Evolutionary conservation across 2,888 invertebrate species (phyloP).

Genomic region (Pristionchus entomophagus): DNA sequence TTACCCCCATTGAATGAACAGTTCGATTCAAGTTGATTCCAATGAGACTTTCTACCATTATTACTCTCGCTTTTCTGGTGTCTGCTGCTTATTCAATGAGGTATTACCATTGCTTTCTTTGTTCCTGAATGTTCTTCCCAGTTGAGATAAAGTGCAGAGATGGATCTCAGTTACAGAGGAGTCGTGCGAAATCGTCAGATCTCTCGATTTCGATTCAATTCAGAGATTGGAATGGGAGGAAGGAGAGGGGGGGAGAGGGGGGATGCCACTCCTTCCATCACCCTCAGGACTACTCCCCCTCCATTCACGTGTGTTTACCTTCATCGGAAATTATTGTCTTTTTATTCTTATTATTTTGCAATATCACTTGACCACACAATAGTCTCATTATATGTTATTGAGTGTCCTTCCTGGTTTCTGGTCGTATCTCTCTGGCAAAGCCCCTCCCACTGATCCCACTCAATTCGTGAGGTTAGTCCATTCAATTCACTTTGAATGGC

Average conservation of each 20-base stretch:
- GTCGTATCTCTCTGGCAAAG: neutral
- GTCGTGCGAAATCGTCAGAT: slow-evolving; percentile 2
- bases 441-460: neutral
- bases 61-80: neutral
- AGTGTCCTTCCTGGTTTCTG: slow-evolving; percentile 25
- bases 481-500: neutral
- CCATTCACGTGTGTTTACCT: slow-evolving; percentile 20
- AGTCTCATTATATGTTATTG: neutral
- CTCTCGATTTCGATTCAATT: slow-evolving; percentile 25
- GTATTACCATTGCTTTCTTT: neutral
- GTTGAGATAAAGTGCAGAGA: neutral
- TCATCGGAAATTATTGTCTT: too few relatives aligned
- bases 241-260: too few relatives aligned
- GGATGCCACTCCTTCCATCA: neutral
- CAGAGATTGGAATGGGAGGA: neutral
- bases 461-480: neutral
- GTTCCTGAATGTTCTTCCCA: neutral
- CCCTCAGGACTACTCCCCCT: neutral
- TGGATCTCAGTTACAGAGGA: slow-evolving; percentile 31
- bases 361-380: too few relatives aligned
- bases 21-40: neutral
- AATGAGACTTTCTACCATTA: neutral
- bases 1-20: slow-evolving; percentile 14
- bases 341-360: too few relatives aligned
- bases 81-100: neutral